Percentiles rank a stretch among this genome's conserved stretches.
These are phyloP conservation scores for Cataglyphis cursor DNA, from an alignment of 2,888 invertebrate genomes.

Conservation along the genomic window DNA sequence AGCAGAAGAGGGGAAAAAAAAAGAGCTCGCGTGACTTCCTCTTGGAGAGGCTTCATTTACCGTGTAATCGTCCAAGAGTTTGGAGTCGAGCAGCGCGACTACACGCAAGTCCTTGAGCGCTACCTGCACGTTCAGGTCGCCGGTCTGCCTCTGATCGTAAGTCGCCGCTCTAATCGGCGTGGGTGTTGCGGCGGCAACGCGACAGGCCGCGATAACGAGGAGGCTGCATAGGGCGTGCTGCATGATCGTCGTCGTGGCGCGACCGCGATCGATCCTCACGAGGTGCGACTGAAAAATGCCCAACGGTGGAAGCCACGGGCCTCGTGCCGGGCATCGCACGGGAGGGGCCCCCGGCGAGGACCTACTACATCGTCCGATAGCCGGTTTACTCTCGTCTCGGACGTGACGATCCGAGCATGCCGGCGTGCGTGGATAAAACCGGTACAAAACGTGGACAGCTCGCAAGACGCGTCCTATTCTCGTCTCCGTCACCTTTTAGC, in stretches of 20 bases:
- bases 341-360: slow-evolving; percentile 4
- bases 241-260: slow-evolving; percentile 55
- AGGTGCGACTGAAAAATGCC: slow-evolving; percentile 42
- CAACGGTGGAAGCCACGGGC: neutral
- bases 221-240: slow-evolving; percentile 71
- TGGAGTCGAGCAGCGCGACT: slow-evolving; percentile 90
- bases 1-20: neutral
- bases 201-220: slow-evolving; percentile 86
- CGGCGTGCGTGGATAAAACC: slow-evolving; percentile 69
- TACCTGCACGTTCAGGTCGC: slow-evolving; percentile 93
- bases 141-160: slow-evolving; percentile 92
- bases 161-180: slow-evolving; percentile 71
- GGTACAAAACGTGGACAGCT: slow-evolving; percentile 63
- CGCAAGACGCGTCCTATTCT: neutral
- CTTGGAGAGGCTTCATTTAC: slow-evolving; percentile 82
- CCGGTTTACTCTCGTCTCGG: slow-evolving; percentile 55
- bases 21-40: neutral
- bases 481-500: slow-evolving; percentile 44
- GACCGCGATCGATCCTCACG: slow-evolving; percentile 30
- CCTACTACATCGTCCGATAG: slow-evolving; percentile 19
- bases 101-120: slow-evolving; percentile 93
- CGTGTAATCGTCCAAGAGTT: slow-evolving; percentile 89
- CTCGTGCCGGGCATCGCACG: neutral
- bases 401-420: slow-evolving; percentile 60
- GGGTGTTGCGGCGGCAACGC: slow-evolving; percentile 83